Percentiles rank a stretch among this genome's conserved stretches.
phyloP scores from a whole-genome alignment of 2,113 vertebrate species.

The Empidonax alnorum region DNA sequence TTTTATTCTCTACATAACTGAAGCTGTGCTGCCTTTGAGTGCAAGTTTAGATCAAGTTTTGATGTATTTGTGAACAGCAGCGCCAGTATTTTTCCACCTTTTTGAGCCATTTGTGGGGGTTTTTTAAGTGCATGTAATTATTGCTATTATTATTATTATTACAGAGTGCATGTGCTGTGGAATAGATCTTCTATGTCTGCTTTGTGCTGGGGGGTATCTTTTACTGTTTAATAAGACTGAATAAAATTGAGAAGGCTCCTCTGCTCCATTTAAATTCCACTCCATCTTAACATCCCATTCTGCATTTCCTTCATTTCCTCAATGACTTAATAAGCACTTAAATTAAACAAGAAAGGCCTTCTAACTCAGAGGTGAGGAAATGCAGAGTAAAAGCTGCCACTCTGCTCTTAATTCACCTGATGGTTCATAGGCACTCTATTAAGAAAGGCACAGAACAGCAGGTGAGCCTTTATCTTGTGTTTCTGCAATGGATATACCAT shows the following conservation, averaged over 20 bases:
- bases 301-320: slow-evolving; percentile 42
- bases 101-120: accelerated
- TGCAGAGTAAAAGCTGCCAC: slow-evolving; percentile 22
- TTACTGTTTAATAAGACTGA: neutral
- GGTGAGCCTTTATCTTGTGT: slow-evolving; percentile 68
- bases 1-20: neutral
- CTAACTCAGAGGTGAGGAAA: slow-evolving; percentile 26
- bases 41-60: neutral
- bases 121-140: neutral
- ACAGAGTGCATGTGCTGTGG: neutral
- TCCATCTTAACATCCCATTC: neutral
- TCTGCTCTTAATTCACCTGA: slow-evolving; percentile 29
- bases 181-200: neutral
- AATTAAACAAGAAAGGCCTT: neutral
- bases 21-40: neutral
- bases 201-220: neutral
- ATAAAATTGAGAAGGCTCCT: neutral
- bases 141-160: neutral
- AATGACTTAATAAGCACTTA: slow-evolving; percentile 39
- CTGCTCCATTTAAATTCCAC: neutral
- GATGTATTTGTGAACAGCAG: neutral
- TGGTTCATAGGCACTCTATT: slow-evolving; percentile 57
- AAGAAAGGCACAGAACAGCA: slow-evolving; percentile 67
- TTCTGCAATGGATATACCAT: slow-evolving; percentile 47
- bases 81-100: neutral